Conservation (phyloP, 2,888 invertebrate genomes). For the Morpho helenor region DNA sequence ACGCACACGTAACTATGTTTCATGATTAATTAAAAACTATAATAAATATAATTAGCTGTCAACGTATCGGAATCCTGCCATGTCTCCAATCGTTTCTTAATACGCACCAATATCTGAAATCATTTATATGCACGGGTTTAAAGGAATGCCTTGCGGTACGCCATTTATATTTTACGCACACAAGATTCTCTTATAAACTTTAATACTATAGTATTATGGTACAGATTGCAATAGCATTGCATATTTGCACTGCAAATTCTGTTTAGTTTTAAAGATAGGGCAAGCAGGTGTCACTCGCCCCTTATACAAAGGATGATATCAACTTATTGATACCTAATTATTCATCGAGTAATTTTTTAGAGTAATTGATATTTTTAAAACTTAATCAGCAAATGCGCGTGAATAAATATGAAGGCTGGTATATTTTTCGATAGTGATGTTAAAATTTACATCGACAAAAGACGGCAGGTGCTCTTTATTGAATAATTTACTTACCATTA, state of each 20-base stretch:
- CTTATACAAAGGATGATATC: constrained; percentile 16
- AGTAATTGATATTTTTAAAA: constrained; percentile 19
- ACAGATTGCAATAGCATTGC: background rate
- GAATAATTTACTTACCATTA: too few relatives aligned
- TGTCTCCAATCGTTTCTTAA: constrained; percentile 19
- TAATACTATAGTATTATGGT: background rate
- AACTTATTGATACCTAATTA: constrained; percentile 20
- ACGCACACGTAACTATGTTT: constrained; percentile 50
- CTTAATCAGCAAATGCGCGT: constrained; percentile 15
- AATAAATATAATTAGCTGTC: constrained; percentile 53
- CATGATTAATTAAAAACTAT: constrained; percentile 64
- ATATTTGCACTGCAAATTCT: background rate
- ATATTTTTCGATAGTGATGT: constrained; percentile 2
- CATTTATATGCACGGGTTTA: constrained; percentile 8
- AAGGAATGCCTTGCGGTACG: background rate
- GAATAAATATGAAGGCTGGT: constrained; percentile 10
- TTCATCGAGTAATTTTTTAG: constrained; percentile 14
- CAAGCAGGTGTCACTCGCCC: constrained; percentile 23
- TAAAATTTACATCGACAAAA: too few relatives aligned
- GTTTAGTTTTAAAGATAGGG: constrained; percentile 12
- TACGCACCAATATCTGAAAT: constrained; percentile 10
- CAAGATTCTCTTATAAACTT: background rate
- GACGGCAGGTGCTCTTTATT: too few relatives aligned
- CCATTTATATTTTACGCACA: constrained; percentile 2
- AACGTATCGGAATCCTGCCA: constrained; percentile 28